Conservation (phyloP, 2,113 vertebrate genomes). For the Perca fluviatilis region DNA sequence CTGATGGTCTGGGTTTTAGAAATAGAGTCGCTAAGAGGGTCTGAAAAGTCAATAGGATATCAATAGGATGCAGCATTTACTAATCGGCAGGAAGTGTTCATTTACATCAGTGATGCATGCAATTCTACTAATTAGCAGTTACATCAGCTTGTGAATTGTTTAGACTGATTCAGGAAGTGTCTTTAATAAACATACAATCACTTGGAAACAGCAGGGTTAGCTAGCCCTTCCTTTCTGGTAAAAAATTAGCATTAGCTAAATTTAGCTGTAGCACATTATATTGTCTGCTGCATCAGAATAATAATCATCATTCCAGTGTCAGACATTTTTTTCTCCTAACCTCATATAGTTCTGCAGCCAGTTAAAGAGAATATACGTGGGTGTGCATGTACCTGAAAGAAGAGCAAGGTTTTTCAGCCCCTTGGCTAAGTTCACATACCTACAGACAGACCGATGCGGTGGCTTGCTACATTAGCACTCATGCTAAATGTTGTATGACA, state of each 20-base stretch:
- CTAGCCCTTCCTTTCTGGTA: not conserved
- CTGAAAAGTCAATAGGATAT: not conserved
- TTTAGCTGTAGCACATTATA: not conserved
- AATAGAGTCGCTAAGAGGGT: too few species aligned
- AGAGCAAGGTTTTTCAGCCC: not conserved
- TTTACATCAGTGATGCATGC: not conserved
- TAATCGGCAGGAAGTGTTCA: not conserved
- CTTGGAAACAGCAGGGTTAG: not conserved
- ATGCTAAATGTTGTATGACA: conserved; percentile 54
- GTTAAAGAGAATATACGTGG: not conserved
- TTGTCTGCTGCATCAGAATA: not conserved
- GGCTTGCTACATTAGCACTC: conserved; percentile 45
- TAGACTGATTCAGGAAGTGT: not conserved
- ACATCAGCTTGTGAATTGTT: not conserved
- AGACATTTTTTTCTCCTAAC: not conserved
- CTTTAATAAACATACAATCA: not conserved
- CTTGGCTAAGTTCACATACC: conserved; percentile 31
- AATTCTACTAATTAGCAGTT: not conserved
- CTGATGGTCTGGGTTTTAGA: too few species aligned
- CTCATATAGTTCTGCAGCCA: not conserved
- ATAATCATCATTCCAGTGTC: not conserved
- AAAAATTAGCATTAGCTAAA: not conserved
- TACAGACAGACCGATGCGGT: conserved; percentile 21
- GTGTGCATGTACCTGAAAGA: not conserved
- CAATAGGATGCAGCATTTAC: not conserved